Percentiles rank a stretch among this genome's conserved stretches.
phyloP scores from a whole-genome alignment of 2,797 vertebrate species.

The Malacoctenus gilli region DNA sequence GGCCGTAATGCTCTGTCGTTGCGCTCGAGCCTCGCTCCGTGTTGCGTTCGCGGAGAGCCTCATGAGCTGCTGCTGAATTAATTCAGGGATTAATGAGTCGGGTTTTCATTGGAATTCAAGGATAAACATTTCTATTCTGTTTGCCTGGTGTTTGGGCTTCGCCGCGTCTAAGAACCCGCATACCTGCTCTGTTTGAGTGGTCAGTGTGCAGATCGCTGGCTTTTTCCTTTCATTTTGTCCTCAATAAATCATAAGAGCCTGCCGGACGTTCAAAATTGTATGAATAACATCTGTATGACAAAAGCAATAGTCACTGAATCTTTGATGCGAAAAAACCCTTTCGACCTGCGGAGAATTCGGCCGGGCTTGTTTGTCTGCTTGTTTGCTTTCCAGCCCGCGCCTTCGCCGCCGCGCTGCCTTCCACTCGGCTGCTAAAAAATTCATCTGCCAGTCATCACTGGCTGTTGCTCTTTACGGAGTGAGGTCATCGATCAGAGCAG shows the following conservation, averaged over 20 bases:
- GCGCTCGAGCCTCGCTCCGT: neutral
- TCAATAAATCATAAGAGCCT: neutral
- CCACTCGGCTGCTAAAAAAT: constrained; percentile 46
- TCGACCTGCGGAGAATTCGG: neutral
- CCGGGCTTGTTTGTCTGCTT: neutral
- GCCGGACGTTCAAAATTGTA: neutral
- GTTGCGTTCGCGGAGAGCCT: no score
- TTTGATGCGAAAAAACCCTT: neutral
- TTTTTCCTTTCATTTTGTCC: no score
- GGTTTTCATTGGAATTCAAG: no score
- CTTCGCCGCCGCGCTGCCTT: constrained; percentile 1
- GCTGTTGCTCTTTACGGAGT: constrained; percentile 65
- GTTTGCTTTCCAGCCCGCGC: neutral
- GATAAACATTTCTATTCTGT: no score
- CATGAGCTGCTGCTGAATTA: no score
- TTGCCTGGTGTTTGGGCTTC: no score
- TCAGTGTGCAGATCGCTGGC: no score
- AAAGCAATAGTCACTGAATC: no score
- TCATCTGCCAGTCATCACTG: constrained; percentile 68
- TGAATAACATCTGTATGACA: neutral
- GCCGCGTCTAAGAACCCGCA: no score
- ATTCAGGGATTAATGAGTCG: no score
- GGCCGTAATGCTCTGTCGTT: neutral
- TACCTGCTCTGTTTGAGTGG: no score
- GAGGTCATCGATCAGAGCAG: constrained; percentile 74